Evolutionary conservation across 2,888 invertebrate species (phyloP).

Genomic region (Diloba caeruleocephala): DNA sequence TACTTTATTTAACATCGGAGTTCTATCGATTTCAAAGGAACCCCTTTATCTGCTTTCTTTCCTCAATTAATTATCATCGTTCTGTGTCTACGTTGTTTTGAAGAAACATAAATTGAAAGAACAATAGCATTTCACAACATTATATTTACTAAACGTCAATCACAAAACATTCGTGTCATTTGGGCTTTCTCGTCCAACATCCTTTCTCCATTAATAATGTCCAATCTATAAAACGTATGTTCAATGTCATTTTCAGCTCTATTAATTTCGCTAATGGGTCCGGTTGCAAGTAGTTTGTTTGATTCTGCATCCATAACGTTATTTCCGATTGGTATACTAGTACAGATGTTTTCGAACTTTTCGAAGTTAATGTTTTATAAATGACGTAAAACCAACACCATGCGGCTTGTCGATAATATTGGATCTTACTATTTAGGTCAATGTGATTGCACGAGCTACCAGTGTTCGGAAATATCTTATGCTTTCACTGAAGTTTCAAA

Average conservation of each 20-base stretch:
- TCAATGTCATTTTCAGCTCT: constrained; percentile 30
- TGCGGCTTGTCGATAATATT: constrained; percentile 49
- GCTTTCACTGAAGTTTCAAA: constrained; percentile 56
- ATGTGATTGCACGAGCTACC: constrained; percentile 66
- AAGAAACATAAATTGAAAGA: too few species aligned
- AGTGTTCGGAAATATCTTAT: constrained; percentile 62
- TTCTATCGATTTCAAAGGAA: too few species aligned
- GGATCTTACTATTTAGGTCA: constrained; percentile 65
- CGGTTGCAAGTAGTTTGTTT: constrained; percentile 39
- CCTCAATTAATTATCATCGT: constrained; percentile 19
- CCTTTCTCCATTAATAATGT: constrained; percentile 19
- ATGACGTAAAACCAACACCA: constrained; percentile 42
- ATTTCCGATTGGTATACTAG: constrained; percentile 49
- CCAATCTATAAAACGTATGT: constrained; percentile 22
- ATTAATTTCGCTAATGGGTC: constrained; percentile 48
- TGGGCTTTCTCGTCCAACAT: constrained; percentile 12
- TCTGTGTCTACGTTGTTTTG: constrained; percentile 3
- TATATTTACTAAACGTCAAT: constrained; percentile 29
- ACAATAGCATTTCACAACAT: too few species aligned
- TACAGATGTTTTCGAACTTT: constrained; percentile 53
- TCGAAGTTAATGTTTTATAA: constrained; percentile 40
- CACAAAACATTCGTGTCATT: constrained; percentile 1
- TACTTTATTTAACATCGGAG: too few species aligned
- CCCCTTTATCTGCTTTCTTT: too few species aligned
- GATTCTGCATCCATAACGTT: constrained; percentile 19